Percentiles rank a stretch among this genome's conserved stretches.
Conservation (phyloP, 2,797 vertebrate genomes). For the Scyliorhinus canicula region DNA sequence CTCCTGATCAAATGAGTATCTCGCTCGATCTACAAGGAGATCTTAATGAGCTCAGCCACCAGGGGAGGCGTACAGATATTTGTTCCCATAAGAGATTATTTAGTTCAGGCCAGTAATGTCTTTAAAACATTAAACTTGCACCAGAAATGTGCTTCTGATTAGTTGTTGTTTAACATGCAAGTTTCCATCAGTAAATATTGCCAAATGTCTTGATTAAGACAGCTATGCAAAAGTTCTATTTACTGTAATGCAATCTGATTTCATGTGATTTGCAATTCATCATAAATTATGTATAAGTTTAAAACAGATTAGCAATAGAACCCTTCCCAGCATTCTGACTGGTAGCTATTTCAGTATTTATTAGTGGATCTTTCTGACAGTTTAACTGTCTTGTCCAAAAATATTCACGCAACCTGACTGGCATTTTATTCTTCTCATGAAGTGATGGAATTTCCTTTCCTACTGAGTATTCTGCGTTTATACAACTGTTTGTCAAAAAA, state of each 20-base stretch:
- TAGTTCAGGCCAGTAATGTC: constrained; percentile 44
- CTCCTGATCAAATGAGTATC: constrained; percentile 60
- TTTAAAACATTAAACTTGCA: constrained; percentile 47
- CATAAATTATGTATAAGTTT: constrained; percentile 38
- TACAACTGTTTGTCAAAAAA: not conserved
- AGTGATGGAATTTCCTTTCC: not conserved
- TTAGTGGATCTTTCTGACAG: constrained; percentile 20
- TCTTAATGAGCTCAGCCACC: constrained; percentile 55
- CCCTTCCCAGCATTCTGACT: constrained; percentile 29
- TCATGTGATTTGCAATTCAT: constrained; percentile 36
- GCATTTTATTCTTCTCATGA: not conserved
- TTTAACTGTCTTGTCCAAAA: constrained; percentile 34
- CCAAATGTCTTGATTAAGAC: constrained; percentile 41
- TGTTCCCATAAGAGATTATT: constrained; percentile 41
- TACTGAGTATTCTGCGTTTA: not conserved
- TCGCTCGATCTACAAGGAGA: constrained; percentile 49
- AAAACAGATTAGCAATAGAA: constrained; percentile 30
- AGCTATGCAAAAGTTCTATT: constrained; percentile 30
- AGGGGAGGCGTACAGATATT: constrained; percentile 42
- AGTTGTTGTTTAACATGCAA: constrained; percentile 46
- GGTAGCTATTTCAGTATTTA: constrained; percentile 37
- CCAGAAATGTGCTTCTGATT: constrained; percentile 48
- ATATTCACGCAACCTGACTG: not conserved
- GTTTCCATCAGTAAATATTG: constrained; percentile 42
- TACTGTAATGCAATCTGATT: constrained; percentile 38